phyloP scores from a whole-genome alignment of 2,888 invertebrate genomes.

The Pelosia muscerda region DNA sequence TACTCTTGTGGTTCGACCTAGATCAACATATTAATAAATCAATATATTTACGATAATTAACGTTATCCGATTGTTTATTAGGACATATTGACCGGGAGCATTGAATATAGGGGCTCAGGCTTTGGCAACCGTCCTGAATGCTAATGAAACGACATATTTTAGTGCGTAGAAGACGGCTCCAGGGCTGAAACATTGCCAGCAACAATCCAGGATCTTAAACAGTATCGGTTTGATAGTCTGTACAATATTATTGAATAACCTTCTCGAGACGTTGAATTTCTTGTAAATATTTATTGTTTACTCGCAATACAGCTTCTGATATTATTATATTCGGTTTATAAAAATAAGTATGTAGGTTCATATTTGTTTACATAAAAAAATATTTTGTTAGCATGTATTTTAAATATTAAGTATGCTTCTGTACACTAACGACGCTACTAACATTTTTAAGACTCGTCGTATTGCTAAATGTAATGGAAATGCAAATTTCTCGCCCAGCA shows the following conservation, averaged over 20 bases:
- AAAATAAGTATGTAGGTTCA: background rate
- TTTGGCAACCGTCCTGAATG: slow-evolving; percentile 73
- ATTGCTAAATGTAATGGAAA: too few species aligned
- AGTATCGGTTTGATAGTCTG: slow-evolving; percentile 37
- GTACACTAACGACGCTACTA: too few species aligned
- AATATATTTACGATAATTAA: slow-evolving; percentile 42
- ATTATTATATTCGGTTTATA: too few species aligned
- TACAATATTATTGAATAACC: slow-evolving; percentile 49
- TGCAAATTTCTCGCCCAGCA: too few species aligned
- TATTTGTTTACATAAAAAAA: background rate
- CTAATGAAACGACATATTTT: slow-evolving; percentile 73
- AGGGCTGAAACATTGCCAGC: slow-evolving; percentile 74
- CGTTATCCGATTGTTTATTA: slow-evolving; percentile 36
- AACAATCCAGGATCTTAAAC: slow-evolving; percentile 54
- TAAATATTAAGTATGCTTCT: too few species aligned
- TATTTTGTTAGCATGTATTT: too few species aligned
- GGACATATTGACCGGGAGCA: slow-evolving; percentile 47
- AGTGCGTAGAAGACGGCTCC: slow-evolving; percentile 67
- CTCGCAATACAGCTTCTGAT: too few species aligned
- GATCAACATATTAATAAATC: slow-evolving; percentile 25
- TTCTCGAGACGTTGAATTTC: slow-evolving; percentile 22
- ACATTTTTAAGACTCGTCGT: too few species aligned
- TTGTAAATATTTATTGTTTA: too few species aligned
- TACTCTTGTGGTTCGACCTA: background rate
- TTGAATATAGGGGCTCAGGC: slow-evolving; percentile 50